phyloP scores from a whole-genome alignment of 1,140 invertebrate genomes.

The Habropoda laboriosa region DNA sequence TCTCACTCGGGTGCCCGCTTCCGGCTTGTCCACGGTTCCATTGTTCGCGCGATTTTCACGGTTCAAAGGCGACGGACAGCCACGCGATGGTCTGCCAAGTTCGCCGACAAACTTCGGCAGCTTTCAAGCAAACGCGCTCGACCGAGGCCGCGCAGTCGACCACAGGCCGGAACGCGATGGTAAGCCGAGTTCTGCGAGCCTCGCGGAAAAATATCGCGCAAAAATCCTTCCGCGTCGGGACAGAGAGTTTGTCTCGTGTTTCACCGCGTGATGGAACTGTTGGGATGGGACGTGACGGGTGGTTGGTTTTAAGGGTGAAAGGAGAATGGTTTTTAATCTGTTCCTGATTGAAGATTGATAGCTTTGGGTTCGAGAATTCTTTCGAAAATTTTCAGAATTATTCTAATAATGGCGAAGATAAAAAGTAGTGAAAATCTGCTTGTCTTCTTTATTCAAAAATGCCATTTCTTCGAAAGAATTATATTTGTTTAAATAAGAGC shows the following conservation, averaged over 20 bases:
- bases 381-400: no score
- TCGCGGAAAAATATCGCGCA: slow-evolving; percentile 32
- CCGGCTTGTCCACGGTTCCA: slow-evolving; percentile 24
- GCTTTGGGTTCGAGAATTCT: no score
- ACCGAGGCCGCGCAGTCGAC: slow-evolving; percentile 28
- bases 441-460: no score
- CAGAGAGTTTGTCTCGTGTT: neutral
- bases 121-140: slow-evolving; percentile 46
- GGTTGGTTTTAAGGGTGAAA: neutral
- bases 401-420: no score
- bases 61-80: slow-evolving; percentile 57
- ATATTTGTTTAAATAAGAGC: no score
- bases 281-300: neutral
- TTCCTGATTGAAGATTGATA: no score
- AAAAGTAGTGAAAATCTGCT: no score
- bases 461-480: no score
- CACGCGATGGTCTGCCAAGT: slow-evolving; percentile 59
- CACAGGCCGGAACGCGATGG: slow-evolving; percentile 42
- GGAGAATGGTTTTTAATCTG: no score
- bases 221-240: neutral
- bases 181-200: slow-evolving; percentile 18
- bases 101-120: slow-evolving; percentile 61
- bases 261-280: neutral
- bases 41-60: slow-evolving; percentile 66
- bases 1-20: neutral